Conservation (phyloP, 2,113 vertebrate species). For the Orycteropus afer region DNA sequence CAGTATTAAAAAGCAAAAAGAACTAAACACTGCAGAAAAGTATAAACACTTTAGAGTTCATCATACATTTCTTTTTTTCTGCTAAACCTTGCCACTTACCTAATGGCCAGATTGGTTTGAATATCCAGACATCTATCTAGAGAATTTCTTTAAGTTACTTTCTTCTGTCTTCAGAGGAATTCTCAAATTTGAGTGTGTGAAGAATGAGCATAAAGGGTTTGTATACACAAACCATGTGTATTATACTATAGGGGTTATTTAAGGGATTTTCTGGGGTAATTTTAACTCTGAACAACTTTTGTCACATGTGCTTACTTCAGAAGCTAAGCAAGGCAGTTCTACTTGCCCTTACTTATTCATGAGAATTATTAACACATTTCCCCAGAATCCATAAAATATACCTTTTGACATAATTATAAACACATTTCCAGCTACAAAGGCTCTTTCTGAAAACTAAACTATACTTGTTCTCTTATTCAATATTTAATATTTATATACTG, state of each 20-base stretch:
- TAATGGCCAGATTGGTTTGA: neutral
- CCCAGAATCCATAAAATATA: neutral
- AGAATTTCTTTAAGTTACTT: neutral
- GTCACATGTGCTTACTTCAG: neutral
- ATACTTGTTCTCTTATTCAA: slow-evolving; percentile 16
- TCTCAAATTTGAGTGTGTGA: neutral
- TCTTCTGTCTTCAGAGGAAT: neutral
- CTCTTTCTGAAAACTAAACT: slow-evolving; percentile 35
- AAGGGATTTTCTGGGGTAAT: neutral
- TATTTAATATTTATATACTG: neutral
- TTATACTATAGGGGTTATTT: neutral
- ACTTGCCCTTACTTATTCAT: neutral
- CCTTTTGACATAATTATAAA: slow-evolving; percentile 52
- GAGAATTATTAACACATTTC: slow-evolving; percentile 52
- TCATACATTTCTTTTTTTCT: neutral
- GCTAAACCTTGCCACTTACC: neutral
- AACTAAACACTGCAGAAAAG: neutral
- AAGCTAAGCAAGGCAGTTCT: slow-evolving; percentile 6
- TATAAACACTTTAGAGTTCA: neutral
- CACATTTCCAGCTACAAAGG: neutral
- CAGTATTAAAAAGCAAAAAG: neutral
- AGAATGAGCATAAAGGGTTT: neutral
- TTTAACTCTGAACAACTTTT: slow-evolving; percentile 33
- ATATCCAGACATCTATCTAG: neutral
- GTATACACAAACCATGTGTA: neutral